Conservation (phyloP, 2,797 vertebrate genomes). For the Intellagama lesueurii region DNA sequence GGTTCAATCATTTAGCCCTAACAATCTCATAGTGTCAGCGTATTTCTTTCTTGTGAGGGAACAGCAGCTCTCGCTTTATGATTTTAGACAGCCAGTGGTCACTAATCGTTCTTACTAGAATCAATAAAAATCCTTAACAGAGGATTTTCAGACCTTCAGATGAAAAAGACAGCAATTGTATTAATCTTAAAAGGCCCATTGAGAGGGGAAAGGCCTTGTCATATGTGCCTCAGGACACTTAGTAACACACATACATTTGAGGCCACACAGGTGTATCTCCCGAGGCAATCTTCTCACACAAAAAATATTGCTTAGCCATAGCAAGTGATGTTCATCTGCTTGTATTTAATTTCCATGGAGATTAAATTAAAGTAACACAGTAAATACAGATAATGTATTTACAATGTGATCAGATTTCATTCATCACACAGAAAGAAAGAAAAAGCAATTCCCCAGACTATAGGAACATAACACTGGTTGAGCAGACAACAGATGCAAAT, state of each 20-base stretch:
- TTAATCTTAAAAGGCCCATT: slow-evolving; percentile 24
- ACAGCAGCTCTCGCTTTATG: slow-evolving; percentile 42
- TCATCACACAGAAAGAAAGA: too few species aligned
- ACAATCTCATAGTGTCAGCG: slow-evolving; percentile 32
- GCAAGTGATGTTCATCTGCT: slow-evolving; percentile 40
- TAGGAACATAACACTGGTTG: too few species aligned
- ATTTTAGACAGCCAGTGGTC: slow-evolving; percentile 39
- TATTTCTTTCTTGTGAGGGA: slow-evolving; percentile 49
- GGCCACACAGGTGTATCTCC: slow-evolving; percentile 39
- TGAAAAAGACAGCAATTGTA: slow-evolving; percentile 19
- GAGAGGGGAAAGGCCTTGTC: slow-evolving; percentile 43
- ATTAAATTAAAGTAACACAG: too few species aligned
- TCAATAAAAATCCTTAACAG: slow-evolving; percentile 41
- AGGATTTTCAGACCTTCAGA: not conserved
- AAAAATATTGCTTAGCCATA: not conserved
- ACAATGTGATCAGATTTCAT: too few species aligned
- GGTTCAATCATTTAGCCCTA: slow-evolving; percentile 28
- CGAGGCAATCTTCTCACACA: not conserved
- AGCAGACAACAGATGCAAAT: too few species aligned
- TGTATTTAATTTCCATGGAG: not conserved
- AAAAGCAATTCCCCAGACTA: too few species aligned
- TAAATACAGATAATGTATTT: too few species aligned
- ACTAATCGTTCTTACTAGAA: slow-evolving; percentile 33
- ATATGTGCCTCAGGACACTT: slow-evolving; percentile 46
- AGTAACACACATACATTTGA: slow-evolving; percentile 32